A percentile compares a stretch with the other conserved stretches of the same genome.
These are phyloP conservation scores for Copidosoma aretas DNA, from an alignment of 2,888 invertebrate genomes.

Conservation along the genomic window DNA sequence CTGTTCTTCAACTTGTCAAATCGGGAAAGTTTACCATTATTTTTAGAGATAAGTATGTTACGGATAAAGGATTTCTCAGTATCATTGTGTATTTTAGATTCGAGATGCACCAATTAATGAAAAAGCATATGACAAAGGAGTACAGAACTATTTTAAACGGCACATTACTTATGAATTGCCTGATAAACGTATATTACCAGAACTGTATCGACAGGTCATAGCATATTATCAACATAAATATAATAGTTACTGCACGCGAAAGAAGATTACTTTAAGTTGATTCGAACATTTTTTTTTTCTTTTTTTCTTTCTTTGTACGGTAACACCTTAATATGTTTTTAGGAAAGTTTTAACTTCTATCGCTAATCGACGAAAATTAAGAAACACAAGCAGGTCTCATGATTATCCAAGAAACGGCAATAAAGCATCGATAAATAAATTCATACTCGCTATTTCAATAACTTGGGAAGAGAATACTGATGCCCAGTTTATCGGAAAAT, in stretches of 20 bases:
- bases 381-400: slow-evolving; percentile 45
- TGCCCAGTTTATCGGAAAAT: slow-evolving; percentile 13
- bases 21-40: no score
- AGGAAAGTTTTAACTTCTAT: slow-evolving; percentile 40
- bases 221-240: slow-evolving; percentile 50
- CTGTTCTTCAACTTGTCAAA: no score
- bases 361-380: slow-evolving; percentile 47
- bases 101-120: slow-evolving; percentile 25
- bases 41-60: no score
- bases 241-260: slow-evolving; percentile 50
- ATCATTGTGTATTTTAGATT: no score
- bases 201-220: slow-evolving; percentile 44
- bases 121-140: slow-evolving; percentile 43
- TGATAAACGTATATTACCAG: slow-evolving; percentile 44
- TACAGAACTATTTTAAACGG: slow-evolving; percentile 46
- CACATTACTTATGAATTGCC: slow-evolving; percentile 47
- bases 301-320: slow-evolving; percentile 43
- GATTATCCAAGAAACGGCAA: slow-evolving; percentile 46
- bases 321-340: slow-evolving; percentile 39
- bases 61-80: no score
- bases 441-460: slow-evolving; percentile 44
- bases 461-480: slow-evolving; percentile 43
- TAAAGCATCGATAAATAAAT: slow-evolving; percentile 44
- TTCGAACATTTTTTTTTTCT: no score
- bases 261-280: slow-evolving; percentile 43